Evolutionary conservation across 2,888 invertebrate genomes (phyloP).

Genomic region (Drosophila nigricruria): DNA sequence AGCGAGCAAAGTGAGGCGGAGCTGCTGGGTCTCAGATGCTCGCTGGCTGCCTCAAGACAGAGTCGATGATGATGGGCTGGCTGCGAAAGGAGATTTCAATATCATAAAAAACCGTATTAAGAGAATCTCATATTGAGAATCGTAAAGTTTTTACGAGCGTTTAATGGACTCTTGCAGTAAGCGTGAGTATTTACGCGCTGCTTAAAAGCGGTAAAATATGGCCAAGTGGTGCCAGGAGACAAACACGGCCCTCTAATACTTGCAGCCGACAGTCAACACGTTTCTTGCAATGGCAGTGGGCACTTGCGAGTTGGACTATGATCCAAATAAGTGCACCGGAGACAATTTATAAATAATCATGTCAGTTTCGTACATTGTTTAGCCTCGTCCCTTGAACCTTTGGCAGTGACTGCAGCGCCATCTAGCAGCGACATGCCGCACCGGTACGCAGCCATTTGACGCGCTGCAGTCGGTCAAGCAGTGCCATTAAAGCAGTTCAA

Average conservation of each 20-base stretch:
- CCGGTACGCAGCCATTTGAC: slow-evolving; percentile 6
- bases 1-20: slow-evolving; percentile 47
- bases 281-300: slow-evolving; percentile 16
- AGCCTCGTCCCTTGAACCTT: neutral
- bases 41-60: slow-evolving; percentile 31
- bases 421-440: slow-evolving; percentile 40
- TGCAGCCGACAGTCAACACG: slow-evolving; percentile 34
- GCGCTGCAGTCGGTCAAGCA: slow-evolving; percentile 40
- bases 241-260: slow-evolving; percentile 29
- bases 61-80: slow-evolving; percentile 48
- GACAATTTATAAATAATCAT: slow-evolving; percentile 32
- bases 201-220: slow-evolving; percentile 79
- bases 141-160: slow-evolving; percentile 85
- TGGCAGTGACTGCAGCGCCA: slow-evolving; percentile 49
- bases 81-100: slow-evolving; percentile 83
- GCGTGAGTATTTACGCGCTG: slow-evolving; percentile 81
- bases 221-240: slow-evolving; percentile 69
- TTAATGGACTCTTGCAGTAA: slow-evolving; percentile 85
- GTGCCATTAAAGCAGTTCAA: slow-evolving; percentile 51
- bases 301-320: slow-evolving; percentile 4
- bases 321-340: slow-evolving; percentile 32
- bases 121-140: slow-evolving; percentile 84
- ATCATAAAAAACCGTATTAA: slow-evolving; percentile 85
- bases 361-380: slow-evolving; percentile 23
- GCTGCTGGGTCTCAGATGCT: slow-evolving; percentile 64